phyloP scores from a whole-genome alignment of 92 coral and sea anemone species.

The Epizoanthus illoricatus region DNA sequence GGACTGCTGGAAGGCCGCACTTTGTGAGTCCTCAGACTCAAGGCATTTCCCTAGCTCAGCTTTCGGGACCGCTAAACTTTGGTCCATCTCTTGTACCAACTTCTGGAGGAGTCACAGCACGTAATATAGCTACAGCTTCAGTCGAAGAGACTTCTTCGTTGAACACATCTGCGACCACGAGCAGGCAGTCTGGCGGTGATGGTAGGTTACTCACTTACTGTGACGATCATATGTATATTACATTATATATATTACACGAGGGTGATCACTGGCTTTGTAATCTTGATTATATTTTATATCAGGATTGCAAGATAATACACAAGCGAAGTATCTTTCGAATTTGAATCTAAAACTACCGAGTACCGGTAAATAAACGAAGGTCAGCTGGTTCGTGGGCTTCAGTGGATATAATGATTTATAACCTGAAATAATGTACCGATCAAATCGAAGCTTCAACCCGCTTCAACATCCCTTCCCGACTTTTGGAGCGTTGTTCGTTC shows the following conservation, averaged over 20 bases:
- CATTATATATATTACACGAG: background rate
- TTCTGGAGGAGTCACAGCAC: slow-evolving; percentile 44
- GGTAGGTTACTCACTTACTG: slow-evolving; percentile 14
- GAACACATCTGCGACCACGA: slow-evolving; percentile 8
- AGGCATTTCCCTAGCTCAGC: slow-evolving; percentile 72
- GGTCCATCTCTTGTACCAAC: slow-evolving; percentile 90
- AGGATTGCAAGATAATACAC: no score
- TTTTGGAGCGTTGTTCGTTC: no score
- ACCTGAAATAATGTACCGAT: no score
- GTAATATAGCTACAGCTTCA: slow-evolving; percentile 26
- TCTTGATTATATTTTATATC: no score
- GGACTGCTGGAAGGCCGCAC: slow-evolving; percentile 52
- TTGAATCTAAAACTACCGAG: no score
- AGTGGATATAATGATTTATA: no score
- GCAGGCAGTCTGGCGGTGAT: background rate
- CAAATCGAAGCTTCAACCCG: no score
- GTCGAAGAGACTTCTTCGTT: slow-evolving; percentile 3
- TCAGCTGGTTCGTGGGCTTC: no score
- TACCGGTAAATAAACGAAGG: no score
- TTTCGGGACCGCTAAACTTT: slow-evolving; percentile 74
- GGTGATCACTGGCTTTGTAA: no score
- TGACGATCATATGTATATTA: background rate
- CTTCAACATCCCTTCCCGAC: no score
- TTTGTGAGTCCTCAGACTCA: slow-evolving; percentile 58
- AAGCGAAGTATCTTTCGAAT: no score